Evolutionary conservation across 1,140 invertebrate species (phyloP).

Genomic region (Drosophila ironensis): DNA sequence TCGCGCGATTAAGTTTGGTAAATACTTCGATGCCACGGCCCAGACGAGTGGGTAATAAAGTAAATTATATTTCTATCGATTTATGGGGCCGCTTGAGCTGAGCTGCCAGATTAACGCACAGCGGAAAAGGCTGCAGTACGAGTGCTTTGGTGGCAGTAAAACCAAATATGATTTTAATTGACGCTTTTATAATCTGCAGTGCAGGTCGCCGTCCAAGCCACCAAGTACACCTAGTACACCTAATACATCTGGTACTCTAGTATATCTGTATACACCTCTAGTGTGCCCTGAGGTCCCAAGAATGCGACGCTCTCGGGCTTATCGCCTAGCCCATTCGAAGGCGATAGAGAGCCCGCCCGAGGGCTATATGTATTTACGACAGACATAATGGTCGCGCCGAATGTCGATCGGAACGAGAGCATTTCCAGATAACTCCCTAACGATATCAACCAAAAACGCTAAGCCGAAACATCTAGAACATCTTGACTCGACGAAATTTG

Average conservation of each 20-base stretch:
- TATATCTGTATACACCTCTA: no score
- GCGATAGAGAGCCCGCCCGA: constrained; percentile 20
- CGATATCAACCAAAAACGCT: no score
- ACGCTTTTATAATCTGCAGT: constrained; percentile 52
- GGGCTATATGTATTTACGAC: constrained; percentile 23
- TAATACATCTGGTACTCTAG: no score
- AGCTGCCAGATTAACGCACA: constrained; percentile 20
- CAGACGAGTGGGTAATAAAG: constrained; percentile 21
- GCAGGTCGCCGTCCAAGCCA: no score
- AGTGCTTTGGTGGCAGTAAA: no score
- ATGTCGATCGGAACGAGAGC: constrained; percentile 22
- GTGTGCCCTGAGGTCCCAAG: no score
- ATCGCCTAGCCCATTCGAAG: constrained; percentile 30
- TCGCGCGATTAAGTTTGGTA: no score
- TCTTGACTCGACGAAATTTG: constrained; percentile 8
- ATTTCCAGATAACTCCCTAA: constrained; percentile 22
- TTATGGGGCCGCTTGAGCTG: constrained; percentile 6
- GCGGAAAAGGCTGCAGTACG: neutral
- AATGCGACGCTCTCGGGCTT: constrained; percentile 30
- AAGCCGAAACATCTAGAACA: constrained; percentile 28
- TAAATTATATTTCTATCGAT: constrained; percentile 13
- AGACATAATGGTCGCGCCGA: constrained; percentile 18
- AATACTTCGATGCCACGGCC: neutral
- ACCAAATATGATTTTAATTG: constrained; percentile 70
- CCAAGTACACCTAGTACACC: no score